Conservation (phyloP, 2,113 vertebrate species). For the Cyphomyrus discorhynchus region DNA sequence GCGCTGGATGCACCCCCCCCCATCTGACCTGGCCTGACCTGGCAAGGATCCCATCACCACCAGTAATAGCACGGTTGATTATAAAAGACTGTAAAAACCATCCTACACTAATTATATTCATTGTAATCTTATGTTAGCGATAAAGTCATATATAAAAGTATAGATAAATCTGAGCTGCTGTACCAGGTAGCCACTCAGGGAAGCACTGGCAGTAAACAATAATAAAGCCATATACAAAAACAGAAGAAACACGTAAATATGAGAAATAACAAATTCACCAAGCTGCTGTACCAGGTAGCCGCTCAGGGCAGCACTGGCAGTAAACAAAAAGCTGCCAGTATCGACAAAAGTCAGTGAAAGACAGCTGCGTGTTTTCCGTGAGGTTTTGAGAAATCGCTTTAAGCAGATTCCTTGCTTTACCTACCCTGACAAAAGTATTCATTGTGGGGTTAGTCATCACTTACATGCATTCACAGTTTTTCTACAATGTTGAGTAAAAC, state of each 20-base stretch:
- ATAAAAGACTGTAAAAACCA: not conserved
- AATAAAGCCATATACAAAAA: not conserved
- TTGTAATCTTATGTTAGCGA: not conserved
- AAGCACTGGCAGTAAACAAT: not conserved
- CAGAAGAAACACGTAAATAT: not conserved
- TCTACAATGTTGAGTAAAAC: not conserved
- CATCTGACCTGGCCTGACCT: too few species aligned
- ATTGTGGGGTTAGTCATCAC: not conserved
- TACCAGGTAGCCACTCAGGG: not conserved
- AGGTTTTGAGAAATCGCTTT: not conserved
- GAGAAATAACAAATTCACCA: not conserved
- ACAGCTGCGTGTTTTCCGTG: not conserved
- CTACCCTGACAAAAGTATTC: not conserved
- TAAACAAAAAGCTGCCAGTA: not conserved
- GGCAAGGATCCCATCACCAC: not conserved
- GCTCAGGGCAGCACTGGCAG: not conserved
- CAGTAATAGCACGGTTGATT: not conserved
- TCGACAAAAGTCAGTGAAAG: not conserved
- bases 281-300: not conserved
- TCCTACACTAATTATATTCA: not conserved
- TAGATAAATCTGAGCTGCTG: not conserved
- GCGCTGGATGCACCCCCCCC: too few species aligned
- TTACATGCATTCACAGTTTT: not conserved
- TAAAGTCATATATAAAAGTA: not conserved
- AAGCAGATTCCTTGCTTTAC: not conserved